phyloP scores from a whole-genome alignment of 2,113 vertebrate genomes.

The Fregata magnificens region DNA sequence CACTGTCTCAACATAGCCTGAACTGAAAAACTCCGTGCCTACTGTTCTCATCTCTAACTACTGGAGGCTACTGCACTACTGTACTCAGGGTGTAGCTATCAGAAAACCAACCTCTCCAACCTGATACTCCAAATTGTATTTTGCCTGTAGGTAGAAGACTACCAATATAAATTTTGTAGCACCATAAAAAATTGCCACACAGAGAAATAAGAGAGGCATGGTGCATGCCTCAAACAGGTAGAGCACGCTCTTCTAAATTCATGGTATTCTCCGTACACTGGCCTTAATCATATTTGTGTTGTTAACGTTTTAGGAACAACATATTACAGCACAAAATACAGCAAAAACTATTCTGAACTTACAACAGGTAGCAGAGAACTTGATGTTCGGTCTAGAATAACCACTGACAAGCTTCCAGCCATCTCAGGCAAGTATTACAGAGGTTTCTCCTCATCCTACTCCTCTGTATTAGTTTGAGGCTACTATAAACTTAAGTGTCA shows the following conservation, averaged over 20 bases:
- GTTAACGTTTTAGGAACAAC: background rate
- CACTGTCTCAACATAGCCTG: background rate
- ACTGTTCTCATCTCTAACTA: background rate
- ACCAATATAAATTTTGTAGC: background rate
- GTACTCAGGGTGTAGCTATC: background rate
- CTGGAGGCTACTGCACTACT: background rate
- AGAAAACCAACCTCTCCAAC: background rate
- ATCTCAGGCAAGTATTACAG: background rate
- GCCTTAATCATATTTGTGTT: background rate
- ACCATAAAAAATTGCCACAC: background rate
- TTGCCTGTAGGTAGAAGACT: background rate
- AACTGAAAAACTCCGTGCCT: background rate
- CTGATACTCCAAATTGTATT: background rate
- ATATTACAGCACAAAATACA: background rate
- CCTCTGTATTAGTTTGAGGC: background rate
- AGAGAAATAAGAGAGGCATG: background rate
- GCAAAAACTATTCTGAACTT: background rate
- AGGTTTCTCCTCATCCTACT: background rate
- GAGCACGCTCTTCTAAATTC: background rate
- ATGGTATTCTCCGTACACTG: background rate
- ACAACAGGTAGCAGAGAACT: background rate
- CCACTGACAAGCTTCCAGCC: background rate
- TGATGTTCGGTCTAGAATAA: background rate
- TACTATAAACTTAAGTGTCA: background rate
- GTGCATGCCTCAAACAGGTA: background rate